Evolutionary conservation across 2,888 invertebrate genomes (phyloP), one percentile per base, ranked within the genome.

Genomic region (Hirtodrosophila alboralis): DNA sequence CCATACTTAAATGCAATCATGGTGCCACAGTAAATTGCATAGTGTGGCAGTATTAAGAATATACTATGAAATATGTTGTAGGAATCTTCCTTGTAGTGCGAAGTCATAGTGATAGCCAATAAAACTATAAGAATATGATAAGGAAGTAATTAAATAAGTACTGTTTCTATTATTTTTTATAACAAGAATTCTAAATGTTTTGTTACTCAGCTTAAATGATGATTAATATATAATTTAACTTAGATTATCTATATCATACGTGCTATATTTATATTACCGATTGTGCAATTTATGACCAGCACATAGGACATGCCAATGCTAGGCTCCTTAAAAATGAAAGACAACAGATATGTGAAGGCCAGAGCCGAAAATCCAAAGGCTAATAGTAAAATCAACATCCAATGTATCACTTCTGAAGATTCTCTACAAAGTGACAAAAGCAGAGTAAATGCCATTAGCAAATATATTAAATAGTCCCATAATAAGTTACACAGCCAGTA

Each of bases 401-500:
- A 14, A 0, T 0, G 0, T 0, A 53, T 2, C 0, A 28, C 1
- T 0, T 12, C 5, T 0, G 0, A 0, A 0, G 48, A 1, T 1
- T 36, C 2, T 0, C 3, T 9, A 7, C 14, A 41, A 1, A 45
- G 1, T 0, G 44, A 0, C 3, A 67, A 0, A 0, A 73, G 4
- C 1, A 58, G 0, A 0, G 36, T 3, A 0, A 27, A 0, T 1
- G 53, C 9, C 6, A 63, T 27, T 1, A 37, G 0, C 9, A 64
- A 1, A 33, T 21, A 77, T 4, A 64, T 3, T 1, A 44, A 3
- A 8, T 14, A 45, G 31, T 87, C 88, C 49, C 69, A 95, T 0
- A 94, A 18, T n/a, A 93, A 93, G 0, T 94, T 93, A 0, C 93
- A 92, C 3, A 92, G 75, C 96, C 96, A 96, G 90, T 94, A 93